phyloP scores from a whole-genome alignment of 2,888 invertebrate species.

The Chydorus sphaericus region DNA sequence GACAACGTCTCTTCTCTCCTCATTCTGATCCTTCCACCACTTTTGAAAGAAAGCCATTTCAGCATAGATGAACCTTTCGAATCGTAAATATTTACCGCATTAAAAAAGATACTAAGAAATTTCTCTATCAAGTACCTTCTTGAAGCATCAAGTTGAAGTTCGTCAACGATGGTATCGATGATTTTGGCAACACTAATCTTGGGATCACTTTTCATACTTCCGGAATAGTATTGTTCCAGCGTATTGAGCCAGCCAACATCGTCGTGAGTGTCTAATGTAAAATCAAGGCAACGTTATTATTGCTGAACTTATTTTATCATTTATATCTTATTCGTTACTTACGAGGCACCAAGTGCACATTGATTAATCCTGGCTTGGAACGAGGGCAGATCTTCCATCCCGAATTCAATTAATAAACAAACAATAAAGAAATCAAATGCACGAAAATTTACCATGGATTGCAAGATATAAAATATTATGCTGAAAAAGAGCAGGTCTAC shows the following conservation, averaged over 20 bases:
- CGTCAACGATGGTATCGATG: slow-evolving; percentile 65
- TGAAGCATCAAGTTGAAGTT: slow-evolving; percentile 48
- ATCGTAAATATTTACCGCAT: slow-evolving; percentile 24
- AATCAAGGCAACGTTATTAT: not conserved
- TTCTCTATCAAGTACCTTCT: slow-evolving; percentile 26
- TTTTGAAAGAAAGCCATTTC: slow-evolving; percentile 33
- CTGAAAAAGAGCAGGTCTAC: no score
- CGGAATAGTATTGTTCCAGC: slow-evolving; percentile 82
- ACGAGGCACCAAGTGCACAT: slow-evolving; percentile 62
- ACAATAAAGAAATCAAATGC: no score
- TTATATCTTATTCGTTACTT: not conserved
- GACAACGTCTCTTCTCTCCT: slow-evolving; percentile 37
- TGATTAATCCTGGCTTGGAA: slow-evolving; percentile 44
- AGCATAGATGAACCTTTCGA: slow-evolving; percentile 35
- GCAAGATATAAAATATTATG: no score
- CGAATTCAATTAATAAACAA: no score
- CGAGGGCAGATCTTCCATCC: slow-evolving; percentile 38
- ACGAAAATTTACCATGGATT: no score
- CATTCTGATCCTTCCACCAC: slow-evolving; percentile 62
- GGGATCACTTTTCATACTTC: slow-evolving; percentile 34
- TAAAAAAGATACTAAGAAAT: not conserved
- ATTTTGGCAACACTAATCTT: slow-evolving; percentile 54
- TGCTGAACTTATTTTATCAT: no score
- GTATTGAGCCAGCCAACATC: slow-evolving; percentile 93
- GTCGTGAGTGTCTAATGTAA: slow-evolving; percentile 54